Evolutionary conservation across 2,113 vertebrate genomes (phyloP).

Genomic region (Trematomus loennbergii): DNA sequence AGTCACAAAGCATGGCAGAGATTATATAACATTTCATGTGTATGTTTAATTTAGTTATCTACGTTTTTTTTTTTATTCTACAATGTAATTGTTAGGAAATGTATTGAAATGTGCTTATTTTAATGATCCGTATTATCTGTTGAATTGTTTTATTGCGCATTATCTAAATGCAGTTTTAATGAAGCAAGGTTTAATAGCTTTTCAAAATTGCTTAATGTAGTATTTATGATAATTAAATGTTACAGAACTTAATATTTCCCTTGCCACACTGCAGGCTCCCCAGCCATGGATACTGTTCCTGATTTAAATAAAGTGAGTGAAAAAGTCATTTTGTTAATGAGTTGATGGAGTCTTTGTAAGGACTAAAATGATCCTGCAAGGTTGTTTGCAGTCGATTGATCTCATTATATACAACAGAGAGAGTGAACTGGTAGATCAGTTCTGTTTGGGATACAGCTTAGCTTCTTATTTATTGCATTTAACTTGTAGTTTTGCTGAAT

Average conservation of each 20-base stretch:
- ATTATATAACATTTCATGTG: background rate
- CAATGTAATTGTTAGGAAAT: no score
- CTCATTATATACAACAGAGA: background rate
- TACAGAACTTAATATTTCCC: background rate
- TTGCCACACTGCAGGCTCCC: background rate
- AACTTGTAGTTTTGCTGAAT: constrained; percentile 32
- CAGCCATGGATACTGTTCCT: background rate
- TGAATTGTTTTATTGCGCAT: background rate
- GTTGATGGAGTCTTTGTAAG: background rate
- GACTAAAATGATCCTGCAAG: background rate
- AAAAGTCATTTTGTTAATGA: background rate
- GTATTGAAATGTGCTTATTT: background rate
- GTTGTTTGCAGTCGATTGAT: no score
- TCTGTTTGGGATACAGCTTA: background rate
- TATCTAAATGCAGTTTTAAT: background rate
- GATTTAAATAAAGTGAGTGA: background rate
- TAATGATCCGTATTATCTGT: background rate
- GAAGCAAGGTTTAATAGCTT: background rate
- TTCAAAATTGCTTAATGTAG: background rate
- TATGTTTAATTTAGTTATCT: no score
- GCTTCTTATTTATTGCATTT: background rate
- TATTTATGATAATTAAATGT: background rate
- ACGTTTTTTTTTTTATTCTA: no score
- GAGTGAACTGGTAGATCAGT: background rate
- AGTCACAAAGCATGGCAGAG: background rate